Percentiles rank a stretch among this genome's conserved stretches.
phyloP scores from a whole-genome alignment of 2,113 vertebrate genomes.

The Lophius piscatorius region DNA sequence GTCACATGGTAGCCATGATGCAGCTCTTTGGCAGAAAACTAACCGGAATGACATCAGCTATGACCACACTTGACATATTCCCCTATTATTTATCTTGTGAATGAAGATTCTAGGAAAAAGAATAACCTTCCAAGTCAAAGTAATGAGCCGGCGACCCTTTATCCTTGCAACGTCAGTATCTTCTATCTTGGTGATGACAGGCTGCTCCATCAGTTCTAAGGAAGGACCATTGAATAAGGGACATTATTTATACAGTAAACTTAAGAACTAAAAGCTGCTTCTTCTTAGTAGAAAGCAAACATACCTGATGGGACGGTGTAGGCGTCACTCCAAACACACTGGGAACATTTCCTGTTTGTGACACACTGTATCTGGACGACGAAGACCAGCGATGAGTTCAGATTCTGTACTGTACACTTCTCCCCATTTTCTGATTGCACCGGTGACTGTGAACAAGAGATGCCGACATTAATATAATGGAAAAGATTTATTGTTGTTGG shows the following conservation, averaged over 20 bases:
- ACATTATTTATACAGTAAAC: neutral
- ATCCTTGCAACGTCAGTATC: neutral
- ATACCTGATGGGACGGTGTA: slow-evolving; percentile 68
- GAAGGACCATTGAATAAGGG: neutral
- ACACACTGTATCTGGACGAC: slow-evolving; percentile 62
- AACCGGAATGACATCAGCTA: neutral
- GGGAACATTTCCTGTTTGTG: slow-evolving; percentile 19
- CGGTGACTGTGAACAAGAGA: slow-evolving; percentile 7
- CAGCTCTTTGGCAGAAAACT: slow-evolving; percentile 48
- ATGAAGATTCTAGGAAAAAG: neutral
- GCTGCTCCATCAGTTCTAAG: slow-evolving; percentile 67
- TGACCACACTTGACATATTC: neutral
- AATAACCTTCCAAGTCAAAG: slow-evolving; percentile 50
- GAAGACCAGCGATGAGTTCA: slow-evolving; percentile 64
- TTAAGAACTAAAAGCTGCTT: no score
- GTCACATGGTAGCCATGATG: slow-evolving; percentile 54
- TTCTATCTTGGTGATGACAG: slow-evolving; percentile 28
- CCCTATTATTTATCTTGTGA: accelerated
- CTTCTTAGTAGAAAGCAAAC: slow-evolving; percentile 7
- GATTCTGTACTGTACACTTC: slow-evolving; percentile 7
- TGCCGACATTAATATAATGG: neutral
- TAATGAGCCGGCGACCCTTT: slow-evolving; percentile 30
- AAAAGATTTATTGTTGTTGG: no score
- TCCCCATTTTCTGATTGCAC: slow-evolving; percentile 1
- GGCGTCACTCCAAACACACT: slow-evolving; percentile 59